Evolutionary conservation across 2,888 invertebrate species (phyloP).

Genomic region (Drosophila pegasa): DNA sequence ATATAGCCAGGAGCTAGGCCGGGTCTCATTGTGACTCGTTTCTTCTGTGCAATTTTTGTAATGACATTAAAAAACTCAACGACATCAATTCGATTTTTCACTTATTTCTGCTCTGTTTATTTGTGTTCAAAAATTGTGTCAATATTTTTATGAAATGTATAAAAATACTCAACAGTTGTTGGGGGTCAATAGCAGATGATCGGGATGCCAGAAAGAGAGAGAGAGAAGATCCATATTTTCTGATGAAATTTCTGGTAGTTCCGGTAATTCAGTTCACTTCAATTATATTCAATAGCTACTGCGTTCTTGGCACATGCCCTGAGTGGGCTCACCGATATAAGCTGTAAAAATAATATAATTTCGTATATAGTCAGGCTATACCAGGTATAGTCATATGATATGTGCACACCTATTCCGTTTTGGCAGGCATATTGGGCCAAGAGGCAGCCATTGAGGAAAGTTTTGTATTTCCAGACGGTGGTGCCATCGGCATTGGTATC

Average conservation of each 20-base stretch:
- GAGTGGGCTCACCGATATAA: slow-evolving; percentile 22
- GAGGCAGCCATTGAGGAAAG: slow-evolving; percentile 35
- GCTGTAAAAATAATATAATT: slow-evolving; percentile 21
- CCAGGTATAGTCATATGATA: not conserved
- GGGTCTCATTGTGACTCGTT: slow-evolving; percentile 40
- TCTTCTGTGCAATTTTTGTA: slow-evolving; percentile 26
- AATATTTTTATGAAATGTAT: slow-evolving; percentile 37
- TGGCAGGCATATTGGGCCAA: slow-evolving; percentile 31
- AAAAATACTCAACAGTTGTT: slow-evolving; percentile 38
- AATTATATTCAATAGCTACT: too few relatives aligned
- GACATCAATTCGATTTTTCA: slow-evolving; percentile 19
- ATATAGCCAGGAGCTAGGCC: slow-evolving; percentile 17
- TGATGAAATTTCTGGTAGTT: slow-evolving; percentile 7
- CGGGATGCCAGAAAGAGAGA: slow-evolving; percentile 5
- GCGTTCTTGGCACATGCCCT: slow-evolving; percentile 19
- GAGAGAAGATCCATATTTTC: not conserved
- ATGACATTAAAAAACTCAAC: slow-evolving; percentile 32
- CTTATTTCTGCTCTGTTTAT: slow-evolving; percentile 27
- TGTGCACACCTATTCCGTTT: slow-evolving; percentile 12
- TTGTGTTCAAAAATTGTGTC: slow-evolving; percentile 43
- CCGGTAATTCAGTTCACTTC: not conserved
- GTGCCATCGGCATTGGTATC: slow-evolving; percentile 10
- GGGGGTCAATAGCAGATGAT: not conserved
- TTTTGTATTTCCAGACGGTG: not conserved
- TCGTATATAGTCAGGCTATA: not conserved